phyloP scores from a whole-genome alignment of 2,797 vertebrate genomes.

The Typhlichthys eigenmanni region DNA sequence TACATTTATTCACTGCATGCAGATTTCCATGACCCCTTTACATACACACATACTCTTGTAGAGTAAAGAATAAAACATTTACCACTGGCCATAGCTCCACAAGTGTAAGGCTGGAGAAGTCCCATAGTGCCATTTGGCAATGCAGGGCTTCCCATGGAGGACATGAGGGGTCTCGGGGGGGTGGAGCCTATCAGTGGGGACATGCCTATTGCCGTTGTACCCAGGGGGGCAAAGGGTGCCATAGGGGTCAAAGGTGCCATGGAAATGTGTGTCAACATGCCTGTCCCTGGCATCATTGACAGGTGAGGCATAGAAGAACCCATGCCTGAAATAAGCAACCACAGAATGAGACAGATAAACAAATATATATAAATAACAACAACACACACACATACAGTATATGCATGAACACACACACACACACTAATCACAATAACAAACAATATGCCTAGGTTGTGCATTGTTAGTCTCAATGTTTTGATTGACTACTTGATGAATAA shows the following conservation, averaged over 20 bases:
- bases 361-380: too few relatives aligned
- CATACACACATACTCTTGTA: too few relatives aligned
- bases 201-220: constrained; percentile 66
- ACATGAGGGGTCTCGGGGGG: constrained; percentile 79
- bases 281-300: constrained; percentile 78
- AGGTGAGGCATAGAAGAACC: constrained; percentile 87
- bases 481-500: too few relatives aligned
- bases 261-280: constrained; percentile 77
- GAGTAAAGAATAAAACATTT: constrained; percentile 6
- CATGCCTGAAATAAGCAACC: constrained; percentile 80
- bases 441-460: too few relatives aligned
- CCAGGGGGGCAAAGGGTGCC: constrained; percentile 58
- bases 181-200: constrained; percentile 52
- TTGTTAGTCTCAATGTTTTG: too few relatives aligned
- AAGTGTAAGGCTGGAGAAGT: constrained; percentile 81
- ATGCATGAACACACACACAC: not conserved
- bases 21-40: too few relatives aligned
- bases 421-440: too few relatives aligned
- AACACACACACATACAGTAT: not conserved
- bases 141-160: constrained; percentile 82
- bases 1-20: too few relatives aligned
- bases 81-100: constrained; percentile 62
- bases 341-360: not conserved
- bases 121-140: constrained; percentile 87
- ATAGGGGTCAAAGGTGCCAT: constrained; percentile 78